Evolutionary conservation across 2,113 vertebrate species (phyloP).

Genomic region (Platysteira castanea): DNA sequence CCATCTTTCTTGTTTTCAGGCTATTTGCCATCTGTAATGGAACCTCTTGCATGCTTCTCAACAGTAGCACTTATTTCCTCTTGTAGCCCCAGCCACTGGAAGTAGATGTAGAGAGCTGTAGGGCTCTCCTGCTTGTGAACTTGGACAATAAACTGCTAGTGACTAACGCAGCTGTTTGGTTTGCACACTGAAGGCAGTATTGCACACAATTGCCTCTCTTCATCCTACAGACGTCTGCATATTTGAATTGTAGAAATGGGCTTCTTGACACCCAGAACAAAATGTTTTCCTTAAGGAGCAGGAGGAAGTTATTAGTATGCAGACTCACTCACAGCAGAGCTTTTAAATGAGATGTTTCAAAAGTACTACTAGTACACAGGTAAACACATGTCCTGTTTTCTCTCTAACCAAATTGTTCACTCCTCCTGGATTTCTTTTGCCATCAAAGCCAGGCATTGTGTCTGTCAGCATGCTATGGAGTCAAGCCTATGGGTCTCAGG

Average conservation of each 20-base stretch:
- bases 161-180: neutral
- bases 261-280: neutral
- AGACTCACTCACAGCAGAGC: neutral
- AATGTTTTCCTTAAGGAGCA: conserved; percentile 5
- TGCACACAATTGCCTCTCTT: neutral
- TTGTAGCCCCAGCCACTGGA: conserved; percentile 5
- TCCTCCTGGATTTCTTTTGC: conserved; percentile 2
- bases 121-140: neutral
- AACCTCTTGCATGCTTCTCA: neutral
- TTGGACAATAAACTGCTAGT: neutral
- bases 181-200: neutral
- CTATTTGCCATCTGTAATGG: neutral
- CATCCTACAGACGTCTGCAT: neutral
- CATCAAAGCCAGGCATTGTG: neutral
- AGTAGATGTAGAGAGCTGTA: conserved; percentile 2
- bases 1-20: neutral
- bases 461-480: neutral
- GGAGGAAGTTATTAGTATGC: neutral
- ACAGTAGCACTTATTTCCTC: neutral
- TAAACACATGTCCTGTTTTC: neutral
- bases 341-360: conserved; percentile 1
- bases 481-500: neutral
- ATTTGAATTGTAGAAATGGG: neutral
- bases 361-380: neutral
- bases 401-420: neutral